These are phyloP conservation scores for Microcebus jonahi DNA, from an alignment of 2,113 vertebrate genomes.

Conservation along the genomic window DNA sequence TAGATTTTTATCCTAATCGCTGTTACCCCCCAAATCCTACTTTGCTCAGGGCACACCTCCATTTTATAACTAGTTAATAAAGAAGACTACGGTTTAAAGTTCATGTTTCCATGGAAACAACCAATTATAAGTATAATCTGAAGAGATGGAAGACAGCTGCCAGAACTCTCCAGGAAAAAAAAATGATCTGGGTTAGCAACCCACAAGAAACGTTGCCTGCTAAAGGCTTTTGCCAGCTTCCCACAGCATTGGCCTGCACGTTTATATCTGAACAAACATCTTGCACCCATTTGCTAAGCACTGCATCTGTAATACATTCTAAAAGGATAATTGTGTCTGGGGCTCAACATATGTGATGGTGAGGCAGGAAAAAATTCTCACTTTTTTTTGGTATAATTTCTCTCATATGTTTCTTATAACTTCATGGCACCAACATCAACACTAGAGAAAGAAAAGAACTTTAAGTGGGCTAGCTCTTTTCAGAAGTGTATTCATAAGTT, in stretches of 20 bases:
- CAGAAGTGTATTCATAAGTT: conserved; percentile 20
- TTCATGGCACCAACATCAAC: conserved; percentile 72
- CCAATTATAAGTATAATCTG: conserved; percentile 81
- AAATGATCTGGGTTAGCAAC: conserved; percentile 77
- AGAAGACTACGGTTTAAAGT: conserved; percentile 67
- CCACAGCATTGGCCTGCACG: conserved; percentile 67
- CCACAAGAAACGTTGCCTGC: conserved; percentile 68
- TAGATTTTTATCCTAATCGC: conserved; percentile 68
- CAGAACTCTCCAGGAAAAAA: conserved; percentile 77
- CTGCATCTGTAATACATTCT: conserved; percentile 86
- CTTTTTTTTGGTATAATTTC: conserved; percentile 82
- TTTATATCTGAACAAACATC: conserved; percentile 82
- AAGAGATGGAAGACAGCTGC: conserved; percentile 79
- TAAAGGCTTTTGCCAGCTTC: conserved; percentile 76
- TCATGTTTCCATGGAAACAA: conserved; percentile 79
- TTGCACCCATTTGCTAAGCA: conserved; percentile 84
- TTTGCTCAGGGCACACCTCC: conserved; percentile 76
- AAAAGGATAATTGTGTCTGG: conserved; percentile 85
- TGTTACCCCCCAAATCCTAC: conserved; percentile 56
- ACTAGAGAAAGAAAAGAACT: conserved; percentile 36
- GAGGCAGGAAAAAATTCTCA: conserved; percentile 81
- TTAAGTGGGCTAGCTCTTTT: neutral
- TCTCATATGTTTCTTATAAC: conserved; percentile 84
- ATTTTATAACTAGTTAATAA: conserved; percentile 76
- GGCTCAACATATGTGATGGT: conserved; percentile 82